These are phyloP conservation scores for Callospermophilus lateralis DNA, from an alignment of 2,113 vertebrate species.

Conservation along the genomic window DNA sequence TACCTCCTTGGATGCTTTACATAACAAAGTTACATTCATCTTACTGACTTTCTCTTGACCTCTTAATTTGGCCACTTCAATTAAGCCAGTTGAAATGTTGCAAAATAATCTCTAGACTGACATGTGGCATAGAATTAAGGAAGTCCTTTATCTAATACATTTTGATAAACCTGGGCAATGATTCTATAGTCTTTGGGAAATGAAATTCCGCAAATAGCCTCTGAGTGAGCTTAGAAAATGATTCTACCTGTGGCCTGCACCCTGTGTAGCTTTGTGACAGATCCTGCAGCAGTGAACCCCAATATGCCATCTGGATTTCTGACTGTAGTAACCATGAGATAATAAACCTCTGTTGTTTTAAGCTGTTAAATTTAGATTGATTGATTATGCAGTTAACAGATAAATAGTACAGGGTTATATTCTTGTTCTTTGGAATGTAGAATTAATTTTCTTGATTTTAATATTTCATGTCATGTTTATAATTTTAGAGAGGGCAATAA, in stretches of 20 bases:
- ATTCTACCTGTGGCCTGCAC: background rate
- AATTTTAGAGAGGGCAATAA: background rate
- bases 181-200: background rate
- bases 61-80: background rate
- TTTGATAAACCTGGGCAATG: background rate
- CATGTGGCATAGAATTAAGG: background rate
- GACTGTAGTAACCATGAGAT: background rate
- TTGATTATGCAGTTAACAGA: background rate
- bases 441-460: slow-evolving; percentile 37
- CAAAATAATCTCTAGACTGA: background rate
- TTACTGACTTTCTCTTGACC: background rate
- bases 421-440: background rate
- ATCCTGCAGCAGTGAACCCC: background rate
- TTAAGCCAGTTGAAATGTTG: background rate
- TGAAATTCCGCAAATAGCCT: background rate
- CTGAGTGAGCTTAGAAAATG: background rate
- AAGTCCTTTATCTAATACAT: background rate
- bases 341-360: background rate
- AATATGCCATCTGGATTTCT: background rate
- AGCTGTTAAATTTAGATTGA: background rate
- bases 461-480: background rate
- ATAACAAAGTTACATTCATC: background rate
- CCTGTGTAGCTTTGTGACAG: background rate
- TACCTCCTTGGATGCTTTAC: background rate
- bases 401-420: background rate